Base-by-base conservation (phyloP, 92 coral and sea anemone genomes). In the Chrysogorgia sp. region DNA sequence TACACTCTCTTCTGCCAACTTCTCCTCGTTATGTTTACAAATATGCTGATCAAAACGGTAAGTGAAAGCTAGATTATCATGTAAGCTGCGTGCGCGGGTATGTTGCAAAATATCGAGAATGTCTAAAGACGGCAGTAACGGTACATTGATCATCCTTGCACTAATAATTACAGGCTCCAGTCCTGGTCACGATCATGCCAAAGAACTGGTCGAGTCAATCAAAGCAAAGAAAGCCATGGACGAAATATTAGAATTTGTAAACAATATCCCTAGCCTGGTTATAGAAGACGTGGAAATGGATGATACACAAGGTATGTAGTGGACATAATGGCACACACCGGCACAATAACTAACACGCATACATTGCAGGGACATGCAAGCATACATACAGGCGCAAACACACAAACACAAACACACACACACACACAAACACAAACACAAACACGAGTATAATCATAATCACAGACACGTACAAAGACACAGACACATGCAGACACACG, bases 221-320 rank as follows among this genome's bases (percentile, higher is more conserved):
- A 91, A 77, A 71, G 98, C 97, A 35, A 94, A 91, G 88, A 94
- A 91, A 67, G 91, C 88, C 55, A 70, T 80, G 29, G 92, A 94
- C n/a, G 97, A 94, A 45, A 83, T 94, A 0, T 93, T 92, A 77
- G 76, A 88, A 52, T 75, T 92, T 24, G 83, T 94, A 40, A 92
- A 92, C 76, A 87, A 82, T 61, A 90, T 94, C 76, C 88, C 98
- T 1, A 80, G 86, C 45, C 76, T 74, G 34, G 86, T 92, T 29
- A 59, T 83, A 10, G 96, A 80, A 8, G 86, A 86, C 10, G 35
- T 85, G 33, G 93, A 79, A 34, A 80, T 82, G 62, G 84, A 67
- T 15, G 90, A 83, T 64, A 80, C 58, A 49, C 71, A 21, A 41
- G 71, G 70, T 81, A 58, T 3, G 31, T 52, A n/a, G n/a, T n/a